Conservation (phyloP, 1,140 invertebrate species). For the Sycobia sp. region DNA sequence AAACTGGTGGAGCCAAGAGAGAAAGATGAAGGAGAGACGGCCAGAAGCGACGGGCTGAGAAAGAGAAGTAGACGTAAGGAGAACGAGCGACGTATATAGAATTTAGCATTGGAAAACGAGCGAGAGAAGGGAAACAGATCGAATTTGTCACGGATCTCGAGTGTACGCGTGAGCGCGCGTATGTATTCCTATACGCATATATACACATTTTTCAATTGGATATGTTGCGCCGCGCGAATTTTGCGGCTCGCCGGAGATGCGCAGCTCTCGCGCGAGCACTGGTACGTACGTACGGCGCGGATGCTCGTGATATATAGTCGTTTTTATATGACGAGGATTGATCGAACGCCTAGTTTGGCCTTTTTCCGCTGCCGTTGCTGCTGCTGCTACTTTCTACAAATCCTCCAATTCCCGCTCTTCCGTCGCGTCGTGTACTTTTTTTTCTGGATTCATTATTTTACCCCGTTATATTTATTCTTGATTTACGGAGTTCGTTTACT, state of each 20-base stretch:
- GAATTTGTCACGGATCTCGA: conserved; percentile 14
- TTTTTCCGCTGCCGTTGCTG: no score
- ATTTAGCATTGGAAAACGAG: neutral
- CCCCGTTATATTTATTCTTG: conserved; percentile 7
- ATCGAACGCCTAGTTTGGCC: conserved; percentile 3
- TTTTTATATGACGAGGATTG: conserved; percentile 25
- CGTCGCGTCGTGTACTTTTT: no score
- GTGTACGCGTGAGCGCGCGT: neutral
- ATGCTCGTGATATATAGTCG: no score
- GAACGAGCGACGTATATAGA: no score
- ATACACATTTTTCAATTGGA: conserved; percentile 28
- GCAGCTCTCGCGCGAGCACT: neutral
- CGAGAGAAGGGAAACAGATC: neutral
- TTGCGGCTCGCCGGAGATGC: neutral
- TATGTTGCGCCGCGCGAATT: conserved; percentile 13
- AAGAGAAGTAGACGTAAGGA: no score
- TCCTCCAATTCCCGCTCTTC: neutral
- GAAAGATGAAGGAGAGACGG: no score
- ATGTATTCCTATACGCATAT: no score
- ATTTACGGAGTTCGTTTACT: conserved; percentile 12
- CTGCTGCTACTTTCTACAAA: neutral
- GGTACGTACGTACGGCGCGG: no score
- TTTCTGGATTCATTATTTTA: neutral
- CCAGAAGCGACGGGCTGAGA: no score
- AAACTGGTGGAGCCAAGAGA: no score